Evolutionary conservation across 2,113 vertebrate genomes (phyloP), one percentile per base, ranked within the genome.

Genomic region (Xenopus laevis): DNA sequence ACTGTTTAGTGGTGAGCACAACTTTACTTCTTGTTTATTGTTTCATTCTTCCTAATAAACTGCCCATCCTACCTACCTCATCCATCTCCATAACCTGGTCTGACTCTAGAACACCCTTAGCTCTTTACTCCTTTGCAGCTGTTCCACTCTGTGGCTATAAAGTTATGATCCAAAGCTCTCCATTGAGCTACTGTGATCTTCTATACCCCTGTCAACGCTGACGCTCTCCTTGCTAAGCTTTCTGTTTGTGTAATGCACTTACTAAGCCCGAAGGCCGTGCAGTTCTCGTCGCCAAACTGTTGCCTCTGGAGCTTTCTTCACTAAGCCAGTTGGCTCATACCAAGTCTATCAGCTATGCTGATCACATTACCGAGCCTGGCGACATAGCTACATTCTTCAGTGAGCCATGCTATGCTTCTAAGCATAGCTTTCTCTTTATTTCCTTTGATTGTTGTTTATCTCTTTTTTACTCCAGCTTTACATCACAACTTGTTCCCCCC

Each of bases 301-400:
- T 55, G 53, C 53, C 53, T 55, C 53, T 55, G 17, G 53, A 55
- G 53, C 17, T 55, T 55, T 55, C 53, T n/a, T 55, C 53, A 55
- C 53, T 55, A n/a, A 55, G 53, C 53, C 53, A 55, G 53, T 55
- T 55, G 53, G 53, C 53, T n/a, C 53, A 55, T 55, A 55, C 53
- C 15, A n/a, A n/a, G 53, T 55, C 53, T 55, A 55, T 55, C 53
- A n/a, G 53, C 53, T 55, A 16, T 55, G 53, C 53, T 55, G 53
- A 55, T 55, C 53, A 55, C 53, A 55, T 55, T 55, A 55, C 53
- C 7, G 53, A n/a, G 53, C 17, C 53, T 55, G 53, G 53, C 53
- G 53, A 55, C 17, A 55, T 16, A 55, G 53, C 17, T 16, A n/a
- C 53, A 55, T 55, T 55, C 53, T n/a, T 55, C 53, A 16, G 53